A percentile compares a stretch with the other conserved stretches of the same genome.
phyloP scores from a whole-genome alignment of 2,797 vertebrate genomes.

The Falco berigora region DNA sequence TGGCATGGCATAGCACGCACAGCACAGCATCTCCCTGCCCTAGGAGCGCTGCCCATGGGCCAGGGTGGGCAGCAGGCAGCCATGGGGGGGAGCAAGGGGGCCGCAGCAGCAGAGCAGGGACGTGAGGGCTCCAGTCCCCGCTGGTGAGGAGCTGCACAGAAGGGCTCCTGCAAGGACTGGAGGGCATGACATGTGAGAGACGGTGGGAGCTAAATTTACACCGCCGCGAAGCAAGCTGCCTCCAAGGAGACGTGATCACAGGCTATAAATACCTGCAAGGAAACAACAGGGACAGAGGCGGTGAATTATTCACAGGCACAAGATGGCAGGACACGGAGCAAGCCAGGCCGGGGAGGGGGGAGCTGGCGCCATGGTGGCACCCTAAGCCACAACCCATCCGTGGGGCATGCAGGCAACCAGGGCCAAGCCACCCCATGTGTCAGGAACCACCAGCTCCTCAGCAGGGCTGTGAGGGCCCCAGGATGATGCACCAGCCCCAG shows the following conservation, averaged over 20 bases:
- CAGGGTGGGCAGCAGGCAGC: not conserved
- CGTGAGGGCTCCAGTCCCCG: rapidly evolving
- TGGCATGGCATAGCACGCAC: not conserved
- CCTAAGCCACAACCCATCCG: not conserved
- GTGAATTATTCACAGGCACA: slow-evolving; percentile 57
- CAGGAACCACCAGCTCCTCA: not conserved
- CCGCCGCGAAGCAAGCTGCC: not conserved
- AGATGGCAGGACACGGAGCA: not conserved
- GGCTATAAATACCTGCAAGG: slow-evolving; percentile 63
- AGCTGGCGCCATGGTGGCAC: rapidly evolving
- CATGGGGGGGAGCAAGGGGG: rapidly evolving
- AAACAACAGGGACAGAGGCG: slow-evolving; percentile 35
- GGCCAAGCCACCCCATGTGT: rapidly evolving
- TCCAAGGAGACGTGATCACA: slow-evolving; percentile 44
- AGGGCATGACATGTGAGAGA: slow-evolving; percentile 43
- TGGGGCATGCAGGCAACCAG: rapidly evolving
- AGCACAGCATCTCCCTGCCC: rapidly evolving
- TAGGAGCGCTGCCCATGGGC: rapidly evolving
- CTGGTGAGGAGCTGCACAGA: rapidly evolving
- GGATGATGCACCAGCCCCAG: rapidly evolving
- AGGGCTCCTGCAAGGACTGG: not conserved
- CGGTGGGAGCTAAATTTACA: slow-evolving; percentile 49
- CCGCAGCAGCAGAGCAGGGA: rapidly evolving
- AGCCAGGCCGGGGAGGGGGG: not conserved
- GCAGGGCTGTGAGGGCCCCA: not conserved